Percentiles rank a stretch among this genome's conserved stretches.
Evolutionary conservation across 30 jellyfish, hydroid and myxozoan species (phyloP).

Genomic region (Phacellophora camtschatica): DNA sequence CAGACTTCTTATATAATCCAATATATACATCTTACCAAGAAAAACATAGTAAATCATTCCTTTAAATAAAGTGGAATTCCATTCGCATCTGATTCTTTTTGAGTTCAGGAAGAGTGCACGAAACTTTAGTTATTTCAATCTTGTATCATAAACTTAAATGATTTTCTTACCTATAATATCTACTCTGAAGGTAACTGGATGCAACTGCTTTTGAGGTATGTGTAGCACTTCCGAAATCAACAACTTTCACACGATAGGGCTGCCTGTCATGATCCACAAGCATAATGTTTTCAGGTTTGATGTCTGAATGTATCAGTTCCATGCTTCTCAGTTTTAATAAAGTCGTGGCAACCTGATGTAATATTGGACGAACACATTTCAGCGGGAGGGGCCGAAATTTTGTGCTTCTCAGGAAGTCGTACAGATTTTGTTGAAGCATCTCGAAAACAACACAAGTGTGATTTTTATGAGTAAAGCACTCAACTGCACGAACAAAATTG

Average conservation of each 20-base stretch:
- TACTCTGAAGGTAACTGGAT: slow-evolving; percentile 95
- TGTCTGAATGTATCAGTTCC: slow-evolving; percentile 96
- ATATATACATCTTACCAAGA: no score
- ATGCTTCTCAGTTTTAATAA: slow-evolving; percentile 81
- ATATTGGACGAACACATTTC: slow-evolving; percentile 94
- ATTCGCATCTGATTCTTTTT: no score
- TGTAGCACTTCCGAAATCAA: slow-evolving; percentile 99
- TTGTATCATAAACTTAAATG: no score
- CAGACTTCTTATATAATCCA: no score
- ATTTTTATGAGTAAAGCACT: slow-evolving; percentile 91
- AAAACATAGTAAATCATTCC: no score
- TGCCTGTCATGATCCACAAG: slow-evolving; percentile 97
- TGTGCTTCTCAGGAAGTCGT: slow-evolving; percentile 94
- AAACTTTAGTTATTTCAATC: no score
- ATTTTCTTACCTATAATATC: slow-evolving; percentile 83
- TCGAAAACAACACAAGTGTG: slow-evolving; percentile 99
- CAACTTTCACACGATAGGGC: slow-evolving; percentile 98
- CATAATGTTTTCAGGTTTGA: slow-evolving; percentile 97
- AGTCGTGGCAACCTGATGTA: slow-evolving; percentile 94
- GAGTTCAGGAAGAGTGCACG: no score
- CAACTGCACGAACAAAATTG: slow-evolving; percentile 95
- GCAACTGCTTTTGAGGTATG: slow-evolving; percentile 98
- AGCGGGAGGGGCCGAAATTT: slow-evolving; percentile 90
- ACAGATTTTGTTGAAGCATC: slow-evolving; percentile 95
- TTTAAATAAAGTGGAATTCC: no score